These are phyloP conservation scores for Notodonta ziczac DNA, from an alignment of 2,888 invertebrate species.

Conservation along the genomic window DNA sequence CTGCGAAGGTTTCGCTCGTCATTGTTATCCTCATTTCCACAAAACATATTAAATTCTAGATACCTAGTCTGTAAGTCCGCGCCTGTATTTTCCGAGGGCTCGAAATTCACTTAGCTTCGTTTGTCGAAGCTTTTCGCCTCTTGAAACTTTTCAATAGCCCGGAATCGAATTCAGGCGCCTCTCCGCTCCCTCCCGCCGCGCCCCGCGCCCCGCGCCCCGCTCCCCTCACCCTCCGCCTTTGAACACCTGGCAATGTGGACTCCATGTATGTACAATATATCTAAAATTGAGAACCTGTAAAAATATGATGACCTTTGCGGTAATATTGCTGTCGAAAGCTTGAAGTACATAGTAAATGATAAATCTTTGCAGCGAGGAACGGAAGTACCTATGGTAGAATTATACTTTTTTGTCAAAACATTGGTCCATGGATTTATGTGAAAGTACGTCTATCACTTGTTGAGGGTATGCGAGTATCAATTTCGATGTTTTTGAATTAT, in stretches of 20 bases:
- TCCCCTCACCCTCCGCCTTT: slow-evolving; percentile 42
- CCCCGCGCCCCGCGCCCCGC: slow-evolving; percentile 24
- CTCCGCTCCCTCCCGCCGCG: slow-evolving; percentile 39
- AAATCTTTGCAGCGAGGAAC: not conserved
- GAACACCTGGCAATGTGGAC: slow-evolving; percentile 53
- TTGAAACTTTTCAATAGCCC: slow-evolving; percentile 84
- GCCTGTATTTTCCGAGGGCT: slow-evolving; percentile 69
- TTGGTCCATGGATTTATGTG: too few species aligned
- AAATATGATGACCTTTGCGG: slow-evolving; percentile 13
- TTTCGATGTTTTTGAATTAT: too few species aligned
- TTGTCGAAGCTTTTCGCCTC: slow-evolving; percentile 85
- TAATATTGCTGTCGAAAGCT: slow-evolving; percentile 5
- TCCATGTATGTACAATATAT: slow-evolving; percentile 51
- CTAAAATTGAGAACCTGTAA: slow-evolving; percentile 28
- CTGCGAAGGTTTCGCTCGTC: too few species aligned
- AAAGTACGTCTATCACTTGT: too few species aligned
- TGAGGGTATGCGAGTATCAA: too few species aligned
- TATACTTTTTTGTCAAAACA: too few species aligned
- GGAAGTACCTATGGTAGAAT: not conserved
- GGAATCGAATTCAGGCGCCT: slow-evolving; percentile 78
- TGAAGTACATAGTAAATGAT: not conserved
- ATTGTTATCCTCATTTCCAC: too few species aligned
- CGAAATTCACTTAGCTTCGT: slow-evolving; percentile 85
- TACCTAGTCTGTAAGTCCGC: slow-evolving; percentile 31
- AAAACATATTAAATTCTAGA: too few species aligned